Conservation (phyloP, 2,797 vertebrate genomes). For the Phyllotis vaccarum region DNA sequence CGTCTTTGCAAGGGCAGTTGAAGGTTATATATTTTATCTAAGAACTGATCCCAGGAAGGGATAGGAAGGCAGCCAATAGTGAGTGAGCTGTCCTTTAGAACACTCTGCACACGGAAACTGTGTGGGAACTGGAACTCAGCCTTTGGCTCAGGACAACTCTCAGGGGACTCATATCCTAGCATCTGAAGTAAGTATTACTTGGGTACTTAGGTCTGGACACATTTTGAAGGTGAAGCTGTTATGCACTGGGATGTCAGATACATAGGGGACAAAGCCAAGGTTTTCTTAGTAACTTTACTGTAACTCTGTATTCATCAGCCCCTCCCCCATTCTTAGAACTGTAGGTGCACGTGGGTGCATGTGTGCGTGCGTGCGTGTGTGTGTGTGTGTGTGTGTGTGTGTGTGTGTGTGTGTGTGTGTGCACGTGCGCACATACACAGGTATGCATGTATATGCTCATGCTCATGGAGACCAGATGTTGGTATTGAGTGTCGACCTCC, state of each 20-base stretch:
- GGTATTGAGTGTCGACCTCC: neutral
- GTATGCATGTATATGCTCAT: neutral
- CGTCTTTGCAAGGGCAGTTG: neutral
- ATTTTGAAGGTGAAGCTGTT: fast-evolving
- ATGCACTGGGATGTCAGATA: neutral
- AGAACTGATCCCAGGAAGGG: neutral
- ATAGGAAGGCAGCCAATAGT: neutral
- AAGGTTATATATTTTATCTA: neutral
- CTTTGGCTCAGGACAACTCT: neutral
- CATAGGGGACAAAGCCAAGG: fast-evolving
- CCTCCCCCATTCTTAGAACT: neutral
- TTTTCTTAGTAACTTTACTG: neutral
- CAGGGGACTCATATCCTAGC: neutral
- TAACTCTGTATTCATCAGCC: neutral
- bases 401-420: neutral
- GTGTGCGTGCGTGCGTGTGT: neutral
- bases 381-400: neutral
- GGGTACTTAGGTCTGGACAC: neutral
- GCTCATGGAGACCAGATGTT: neutral
- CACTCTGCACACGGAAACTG: neutral
- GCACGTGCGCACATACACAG: neutral
- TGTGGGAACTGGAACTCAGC: neutral
- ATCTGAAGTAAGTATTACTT: neutral
- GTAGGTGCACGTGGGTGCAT: neutral
- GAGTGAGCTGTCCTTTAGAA: neutral